Evolutionary conservation across 1,140 invertebrate genomes (phyloP).

Genomic region (Solenopsis invicta): DNA sequence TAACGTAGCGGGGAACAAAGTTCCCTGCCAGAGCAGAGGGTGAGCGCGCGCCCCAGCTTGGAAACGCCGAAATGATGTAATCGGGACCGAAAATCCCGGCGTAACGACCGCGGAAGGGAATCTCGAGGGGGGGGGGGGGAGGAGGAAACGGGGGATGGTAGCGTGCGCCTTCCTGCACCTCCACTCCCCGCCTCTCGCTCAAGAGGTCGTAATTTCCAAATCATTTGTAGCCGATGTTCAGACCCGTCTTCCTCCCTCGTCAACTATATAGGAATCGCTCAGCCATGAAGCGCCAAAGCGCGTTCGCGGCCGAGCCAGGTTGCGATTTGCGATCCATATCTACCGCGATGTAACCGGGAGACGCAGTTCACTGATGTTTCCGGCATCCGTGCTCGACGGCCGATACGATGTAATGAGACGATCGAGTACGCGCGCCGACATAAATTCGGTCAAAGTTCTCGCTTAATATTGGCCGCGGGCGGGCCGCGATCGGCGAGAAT

Average conservation of each 20-base stretch:
- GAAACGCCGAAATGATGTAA: constrained; percentile 45
- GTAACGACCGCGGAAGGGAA: constrained; percentile 46
- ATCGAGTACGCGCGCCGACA: constrained; percentile 37
- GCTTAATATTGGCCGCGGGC: constrained; percentile 55
- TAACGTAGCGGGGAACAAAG: constrained; percentile 48
- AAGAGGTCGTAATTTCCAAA: constrained; percentile 52
- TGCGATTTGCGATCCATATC: constrained; percentile 18
- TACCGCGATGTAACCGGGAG: constrained; percentile 38
- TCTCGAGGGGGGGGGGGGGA: neutral
- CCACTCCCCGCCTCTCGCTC: neutral
- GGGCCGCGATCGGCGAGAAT: neutral
- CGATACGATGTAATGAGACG: constrained; percentile 56
- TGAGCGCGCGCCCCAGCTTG: neutral
- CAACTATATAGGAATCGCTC: constrained; percentile 13
- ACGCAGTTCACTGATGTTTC: constrained; percentile 48
- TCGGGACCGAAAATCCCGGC: constrained; percentile 52
- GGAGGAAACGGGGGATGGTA: neutral
- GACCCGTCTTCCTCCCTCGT: constrained; percentile 17
- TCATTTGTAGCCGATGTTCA: constrained; percentile 54
- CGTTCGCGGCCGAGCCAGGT: neutral
- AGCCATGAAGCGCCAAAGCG: constrained; percentile 31
- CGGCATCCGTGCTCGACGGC: constrained; percentile 21
- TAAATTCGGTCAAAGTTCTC: constrained; percentile 60
- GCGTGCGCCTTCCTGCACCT: neutral
- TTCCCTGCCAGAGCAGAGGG: constrained; percentile 21